These are phyloP conservation scores for Hecatera dysodea DNA, from an alignment of 2,888 invertebrate species.

Conservation along the genomic window DNA sequence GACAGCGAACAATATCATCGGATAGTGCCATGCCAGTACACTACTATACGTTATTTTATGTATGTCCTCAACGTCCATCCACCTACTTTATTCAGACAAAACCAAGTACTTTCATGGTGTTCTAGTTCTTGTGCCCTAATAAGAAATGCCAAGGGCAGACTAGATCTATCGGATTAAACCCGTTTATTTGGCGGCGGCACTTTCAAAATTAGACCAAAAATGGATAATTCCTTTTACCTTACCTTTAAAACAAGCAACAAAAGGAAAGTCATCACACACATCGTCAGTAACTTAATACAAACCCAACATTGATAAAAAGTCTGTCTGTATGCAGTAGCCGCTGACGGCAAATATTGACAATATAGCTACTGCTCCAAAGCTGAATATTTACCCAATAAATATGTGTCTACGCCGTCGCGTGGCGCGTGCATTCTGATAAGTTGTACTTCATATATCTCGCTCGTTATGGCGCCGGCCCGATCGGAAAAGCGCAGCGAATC, in stretches of 20 bases:
- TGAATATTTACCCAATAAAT: constrained; percentile 60
- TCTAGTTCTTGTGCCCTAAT: too few relatives aligned
- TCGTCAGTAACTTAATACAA: constrained; percentile 15
- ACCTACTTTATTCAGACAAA: too few relatives aligned
- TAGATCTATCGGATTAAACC: too few relatives aligned
- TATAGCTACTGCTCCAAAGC: constrained; percentile 53
- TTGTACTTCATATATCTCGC: constrained; percentile 35
- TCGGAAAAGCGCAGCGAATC: constrained; percentile 34
- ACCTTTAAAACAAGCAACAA: neutral
- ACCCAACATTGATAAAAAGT: constrained; percentile 33
- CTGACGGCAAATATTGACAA: constrained; percentile 54
- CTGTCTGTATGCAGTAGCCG: constrained; percentile 33
- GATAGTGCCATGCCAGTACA: too few relatives aligned
- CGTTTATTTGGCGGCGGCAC: too few relatives aligned
- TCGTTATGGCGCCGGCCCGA: constrained; percentile 33
- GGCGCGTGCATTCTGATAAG: constrained; percentile 47
- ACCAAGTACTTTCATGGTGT: too few relatives aligned
- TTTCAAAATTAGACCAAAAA: too few relatives aligned
- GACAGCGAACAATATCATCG: too few relatives aligned
- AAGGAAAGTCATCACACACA: neutral
- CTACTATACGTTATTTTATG: too few relatives aligned
- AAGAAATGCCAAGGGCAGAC: too few relatives aligned
- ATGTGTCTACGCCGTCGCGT: constrained; percentile 39
- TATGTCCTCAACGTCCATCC: too few relatives aligned
- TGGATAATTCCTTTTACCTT: too few relatives aligned